Evolutionary conservation across 2,113 vertebrate genomes (phyloP).

Genomic region (Picathartes gymnocephalus): DNA sequence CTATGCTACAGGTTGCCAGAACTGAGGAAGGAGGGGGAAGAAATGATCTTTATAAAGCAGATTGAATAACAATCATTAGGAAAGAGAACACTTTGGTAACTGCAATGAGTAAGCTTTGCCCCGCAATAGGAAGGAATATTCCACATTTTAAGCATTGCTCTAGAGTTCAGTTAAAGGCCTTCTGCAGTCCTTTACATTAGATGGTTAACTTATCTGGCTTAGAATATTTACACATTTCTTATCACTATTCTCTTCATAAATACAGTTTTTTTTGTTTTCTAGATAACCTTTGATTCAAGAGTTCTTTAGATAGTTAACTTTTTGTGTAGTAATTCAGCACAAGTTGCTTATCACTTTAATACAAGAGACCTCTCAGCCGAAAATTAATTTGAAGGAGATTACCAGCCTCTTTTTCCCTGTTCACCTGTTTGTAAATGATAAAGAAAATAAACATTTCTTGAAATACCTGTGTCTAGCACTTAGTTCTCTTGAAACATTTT

Average conservation of each 20-base stretch:
- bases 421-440: constrained; percentile 75
- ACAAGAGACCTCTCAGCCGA: constrained; percentile 58
- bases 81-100: not conserved
- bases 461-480: constrained; percentile 55
- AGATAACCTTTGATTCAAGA: constrained; percentile 38
- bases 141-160: not conserved
- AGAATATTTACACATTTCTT: not conserved
- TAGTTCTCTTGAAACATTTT: constrained; percentile 44
- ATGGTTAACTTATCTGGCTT: not conserved
- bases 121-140: not conserved
- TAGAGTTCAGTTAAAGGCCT: not conserved
- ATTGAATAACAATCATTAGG: not conserved
- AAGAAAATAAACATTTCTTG: constrained; percentile 68
- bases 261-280: constrained; percentile 3
- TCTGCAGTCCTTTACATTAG: not conserved
- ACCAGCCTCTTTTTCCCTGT: constrained; percentile 47
- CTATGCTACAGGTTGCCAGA: not conserved
- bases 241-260: not conserved
- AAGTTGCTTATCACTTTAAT: constrained; percentile 67
- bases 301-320: constrained; percentile 57
- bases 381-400: constrained; percentile 73
- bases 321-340: constrained; percentile 51
- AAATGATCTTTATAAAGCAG: not conserved
- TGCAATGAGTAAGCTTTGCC: not conserved
- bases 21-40: accelerated